Percentiles rank a stretch among this genome's conserved stretches.
Conservation (phyloP, 1,140 invertebrate genomes). For the Papilio helenus region DNA sequence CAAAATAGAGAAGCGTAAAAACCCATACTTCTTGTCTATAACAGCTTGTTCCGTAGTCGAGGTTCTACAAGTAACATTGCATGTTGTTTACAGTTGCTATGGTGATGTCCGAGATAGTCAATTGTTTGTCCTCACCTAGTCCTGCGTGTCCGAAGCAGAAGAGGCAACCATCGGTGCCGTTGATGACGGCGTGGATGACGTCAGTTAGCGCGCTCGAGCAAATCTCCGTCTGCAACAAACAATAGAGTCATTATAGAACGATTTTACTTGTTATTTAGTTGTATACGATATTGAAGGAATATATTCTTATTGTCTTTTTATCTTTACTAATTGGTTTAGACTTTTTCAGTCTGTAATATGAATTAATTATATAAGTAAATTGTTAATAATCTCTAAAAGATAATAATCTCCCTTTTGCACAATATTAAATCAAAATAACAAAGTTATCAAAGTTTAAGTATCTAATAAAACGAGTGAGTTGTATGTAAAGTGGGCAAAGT, state of each 20-base stretch:
- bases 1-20: no score
- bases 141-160: slow-evolving; percentile 96
- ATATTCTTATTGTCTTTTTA: no score
- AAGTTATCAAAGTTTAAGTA: slow-evolving; percentile 27
- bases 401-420: neutral
- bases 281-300: no score
- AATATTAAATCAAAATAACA: slow-evolving; percentile 35
- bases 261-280: no score
- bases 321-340: no score
- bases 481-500: slow-evolving; percentile 44
- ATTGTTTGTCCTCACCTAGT: slow-evolving; percentile 87
- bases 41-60: neutral
- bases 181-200: slow-evolving; percentile 96
- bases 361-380: no score
- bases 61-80: no score
- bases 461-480: neutral
- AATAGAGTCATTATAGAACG: slow-evolving; percentile 40
- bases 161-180: slow-evolving; percentile 96
- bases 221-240: slow-evolving; percentile 91
- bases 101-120: neutral
- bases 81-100: neutral
- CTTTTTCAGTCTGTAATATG: no score
- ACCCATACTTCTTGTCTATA: neutral
- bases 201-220: slow-evolving; percentile 95
- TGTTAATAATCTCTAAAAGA: neutral